Conservation (phyloP, 2,888 invertebrate genomes). For the Caenorhabditis imperialis region DNA sequence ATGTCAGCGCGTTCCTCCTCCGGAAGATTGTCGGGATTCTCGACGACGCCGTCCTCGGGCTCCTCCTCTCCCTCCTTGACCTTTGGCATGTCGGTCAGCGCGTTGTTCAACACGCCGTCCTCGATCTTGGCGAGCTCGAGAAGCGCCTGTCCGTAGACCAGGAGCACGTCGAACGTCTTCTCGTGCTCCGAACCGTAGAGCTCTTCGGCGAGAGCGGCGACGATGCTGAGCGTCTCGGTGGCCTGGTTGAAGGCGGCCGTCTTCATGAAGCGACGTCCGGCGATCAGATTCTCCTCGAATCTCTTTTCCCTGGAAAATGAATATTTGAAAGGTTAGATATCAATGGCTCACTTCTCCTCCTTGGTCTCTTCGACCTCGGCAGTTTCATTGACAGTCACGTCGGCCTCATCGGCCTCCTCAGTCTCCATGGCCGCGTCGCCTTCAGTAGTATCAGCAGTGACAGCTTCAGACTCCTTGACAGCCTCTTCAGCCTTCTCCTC, state of each 20-base stretch:
- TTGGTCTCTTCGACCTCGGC: constrained; percentile 5
- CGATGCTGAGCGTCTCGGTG: constrained; percentile 24
- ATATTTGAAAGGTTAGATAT: no score
- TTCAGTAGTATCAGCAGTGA: no score
- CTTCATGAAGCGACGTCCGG: constrained; percentile 40
- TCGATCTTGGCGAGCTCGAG: constrained; percentile 89
- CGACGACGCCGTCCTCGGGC: constrained; percentile 24
- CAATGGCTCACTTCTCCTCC: constrained; percentile 3
- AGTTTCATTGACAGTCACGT: not conserved
- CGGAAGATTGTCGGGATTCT: constrained; percentile 22
- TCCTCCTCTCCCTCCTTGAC: constrained; percentile 9
- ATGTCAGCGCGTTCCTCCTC: constrained; percentile 33
- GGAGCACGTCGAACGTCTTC: constrained; percentile 90
- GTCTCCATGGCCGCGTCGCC: not conserved
- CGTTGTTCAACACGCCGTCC: constrained; percentile 84
- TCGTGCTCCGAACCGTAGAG: constrained; percentile 88
- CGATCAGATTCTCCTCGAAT: constrained; percentile 7
- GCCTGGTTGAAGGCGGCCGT: constrained; percentile 25
- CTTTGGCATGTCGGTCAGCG: constrained; percentile 34
- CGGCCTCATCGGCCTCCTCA: no score
- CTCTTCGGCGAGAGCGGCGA: constrained; percentile 44
- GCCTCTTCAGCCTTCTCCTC: not conserved
- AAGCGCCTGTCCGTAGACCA: constrained; percentile 87
- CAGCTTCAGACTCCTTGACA: no score
- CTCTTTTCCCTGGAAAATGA: constrained; percentile 5